Evolutionary conservation across 2,797 vertebrate genomes (phyloP).

Genomic region (Serranus cabrilla): DNA sequence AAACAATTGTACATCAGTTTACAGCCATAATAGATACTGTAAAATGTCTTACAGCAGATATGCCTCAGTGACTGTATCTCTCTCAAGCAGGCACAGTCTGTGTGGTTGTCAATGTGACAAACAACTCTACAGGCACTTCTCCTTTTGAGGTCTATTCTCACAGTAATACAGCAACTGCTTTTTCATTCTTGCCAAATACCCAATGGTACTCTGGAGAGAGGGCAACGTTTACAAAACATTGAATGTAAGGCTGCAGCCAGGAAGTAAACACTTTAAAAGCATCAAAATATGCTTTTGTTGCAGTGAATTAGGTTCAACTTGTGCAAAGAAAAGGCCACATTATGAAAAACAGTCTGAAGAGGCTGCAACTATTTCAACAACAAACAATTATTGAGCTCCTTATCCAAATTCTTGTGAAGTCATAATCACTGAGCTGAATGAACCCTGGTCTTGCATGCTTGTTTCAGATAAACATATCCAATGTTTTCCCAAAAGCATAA

Average conservation of each 20-base stretch:
- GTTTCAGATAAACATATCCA: conserved; percentile 56
- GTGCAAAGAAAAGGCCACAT: not conserved
- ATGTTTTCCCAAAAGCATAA: conserved; percentile 64
- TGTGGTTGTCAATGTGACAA: conserved; percentile 20
- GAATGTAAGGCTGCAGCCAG: conserved; percentile 4
- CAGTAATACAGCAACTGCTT: not conserved
- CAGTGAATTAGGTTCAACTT: not conserved
- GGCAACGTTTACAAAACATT: conserved; percentile 34
- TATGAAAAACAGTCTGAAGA: not conserved
- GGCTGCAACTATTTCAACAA: conserved; percentile 11
- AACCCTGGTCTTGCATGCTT: conserved; percentile 18
- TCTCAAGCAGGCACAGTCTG: not conserved
- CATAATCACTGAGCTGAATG: conserved; percentile 39
- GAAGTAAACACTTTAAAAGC: not conserved
- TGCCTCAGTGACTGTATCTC: not conserved
- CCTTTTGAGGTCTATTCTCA: conserved; percentile 37
- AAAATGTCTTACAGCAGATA: not conserved
- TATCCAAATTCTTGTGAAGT: conserved; percentile 34
- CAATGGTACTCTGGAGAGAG: not conserved
- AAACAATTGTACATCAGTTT: not conserved
- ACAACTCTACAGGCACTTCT: conserved; percentile 38
- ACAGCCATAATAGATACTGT: not conserved
- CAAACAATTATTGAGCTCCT: conserved; percentile 33
- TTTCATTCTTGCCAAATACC: not conserved
- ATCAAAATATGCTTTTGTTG: not conserved